Conservation (phyloP, 2,888 invertebrate genomes). For the Agonum fuliginosum region DNA sequence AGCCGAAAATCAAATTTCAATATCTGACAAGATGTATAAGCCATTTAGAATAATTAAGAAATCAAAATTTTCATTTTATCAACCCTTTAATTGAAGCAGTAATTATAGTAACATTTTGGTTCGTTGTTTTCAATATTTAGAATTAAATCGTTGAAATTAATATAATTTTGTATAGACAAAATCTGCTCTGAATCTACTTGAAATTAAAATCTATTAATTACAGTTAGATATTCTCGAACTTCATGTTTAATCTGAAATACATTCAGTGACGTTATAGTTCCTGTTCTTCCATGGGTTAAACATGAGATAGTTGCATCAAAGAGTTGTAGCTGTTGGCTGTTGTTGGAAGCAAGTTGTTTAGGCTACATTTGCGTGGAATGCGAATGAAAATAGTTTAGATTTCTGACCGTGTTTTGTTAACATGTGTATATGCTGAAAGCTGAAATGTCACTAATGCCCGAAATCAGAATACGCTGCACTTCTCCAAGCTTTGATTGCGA, state of each 20-base stretch:
- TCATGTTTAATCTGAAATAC: neutral
- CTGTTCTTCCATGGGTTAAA: no score
- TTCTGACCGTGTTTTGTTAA: slow-evolving; percentile 32
- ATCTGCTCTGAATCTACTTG: no score
- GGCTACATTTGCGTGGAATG: slow-evolving; percentile 35
- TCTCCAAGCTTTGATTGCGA: neutral
- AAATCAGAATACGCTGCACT: slow-evolving; percentile 4
- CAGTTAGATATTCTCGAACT: neutral
- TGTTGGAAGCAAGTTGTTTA: slow-evolving; percentile 18
- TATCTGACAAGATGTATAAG: no score
- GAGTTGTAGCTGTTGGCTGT: slow-evolving; percentile 9
- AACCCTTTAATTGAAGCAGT: no score
- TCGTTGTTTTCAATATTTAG: no score
- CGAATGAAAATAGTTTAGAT: slow-evolving; percentile 42
- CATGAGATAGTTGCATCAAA: slow-evolving; percentile 27
- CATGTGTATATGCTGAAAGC: slow-evolving; percentile 1
- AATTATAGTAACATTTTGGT: no score
- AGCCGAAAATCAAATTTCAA: no score
- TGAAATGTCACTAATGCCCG: slow-evolving; percentile 4
- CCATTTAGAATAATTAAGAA: no score
- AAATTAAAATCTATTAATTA: neutral
- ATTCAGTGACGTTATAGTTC: no score
- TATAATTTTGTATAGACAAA: no score
- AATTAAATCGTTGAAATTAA: no score
- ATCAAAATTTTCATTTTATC: no score